A percentile compares a stretch with the other conserved stretches of the same genome.
Evolutionary conservation across 1,140 invertebrate genomes (phyloP).

Genomic region (Drosophila truncata): DNA sequence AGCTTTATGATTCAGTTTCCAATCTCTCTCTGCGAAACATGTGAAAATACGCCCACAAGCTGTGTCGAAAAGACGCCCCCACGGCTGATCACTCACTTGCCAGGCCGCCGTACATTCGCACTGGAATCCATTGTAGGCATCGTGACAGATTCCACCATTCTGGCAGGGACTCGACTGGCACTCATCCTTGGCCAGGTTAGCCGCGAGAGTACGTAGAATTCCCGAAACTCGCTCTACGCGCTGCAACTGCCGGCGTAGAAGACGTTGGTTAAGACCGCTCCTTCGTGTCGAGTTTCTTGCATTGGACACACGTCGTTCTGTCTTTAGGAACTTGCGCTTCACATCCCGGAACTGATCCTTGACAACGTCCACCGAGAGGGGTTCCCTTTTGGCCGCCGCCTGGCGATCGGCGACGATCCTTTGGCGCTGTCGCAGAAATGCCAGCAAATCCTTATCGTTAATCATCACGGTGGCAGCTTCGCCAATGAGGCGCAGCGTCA

Average conservation of each 20-base stretch:
- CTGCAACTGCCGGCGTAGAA: slow-evolving; percentile 45
- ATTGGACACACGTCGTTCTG: slow-evolving; percentile 30
- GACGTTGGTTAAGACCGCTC: slow-evolving; percentile 6
- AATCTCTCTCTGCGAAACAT: not conserved
- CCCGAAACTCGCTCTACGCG: slow-evolving; percentile 27
- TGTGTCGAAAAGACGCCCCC: slow-evolving; percentile 44
- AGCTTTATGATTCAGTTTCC: not conserved
- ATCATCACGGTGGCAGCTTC: slow-evolving; percentile 58
- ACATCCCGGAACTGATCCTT: slow-evolving; percentile 51
- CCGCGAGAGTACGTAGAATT: slow-evolving; percentile 17
- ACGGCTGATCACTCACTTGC: slow-evolving; percentile 88
- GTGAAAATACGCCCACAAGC: slow-evolving; percentile 58
- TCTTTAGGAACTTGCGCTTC: slow-evolving; percentile 32
- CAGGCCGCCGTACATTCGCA: slow-evolving; percentile 92
- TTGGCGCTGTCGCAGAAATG: slow-evolving; percentile 36
- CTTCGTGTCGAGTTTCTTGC: slow-evolving; percentile 38
- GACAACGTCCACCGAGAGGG: slow-evolving; percentile 39
- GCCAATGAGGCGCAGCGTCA: slow-evolving; percentile 68
- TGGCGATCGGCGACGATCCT: slow-evolving; percentile 11
- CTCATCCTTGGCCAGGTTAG: slow-evolving; percentile 85
- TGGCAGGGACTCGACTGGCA: slow-evolving; percentile 91
- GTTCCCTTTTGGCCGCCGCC: slow-evolving; percentile 23
- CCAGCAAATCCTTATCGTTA: slow-evolving; percentile 61
- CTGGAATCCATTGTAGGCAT: slow-evolving; percentile 89
- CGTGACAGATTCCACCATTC: slow-evolving; percentile 93